phyloP scores from a whole-genome alignment of 2,888 invertebrate genomes.

The Venusia cambrica region DNA sequence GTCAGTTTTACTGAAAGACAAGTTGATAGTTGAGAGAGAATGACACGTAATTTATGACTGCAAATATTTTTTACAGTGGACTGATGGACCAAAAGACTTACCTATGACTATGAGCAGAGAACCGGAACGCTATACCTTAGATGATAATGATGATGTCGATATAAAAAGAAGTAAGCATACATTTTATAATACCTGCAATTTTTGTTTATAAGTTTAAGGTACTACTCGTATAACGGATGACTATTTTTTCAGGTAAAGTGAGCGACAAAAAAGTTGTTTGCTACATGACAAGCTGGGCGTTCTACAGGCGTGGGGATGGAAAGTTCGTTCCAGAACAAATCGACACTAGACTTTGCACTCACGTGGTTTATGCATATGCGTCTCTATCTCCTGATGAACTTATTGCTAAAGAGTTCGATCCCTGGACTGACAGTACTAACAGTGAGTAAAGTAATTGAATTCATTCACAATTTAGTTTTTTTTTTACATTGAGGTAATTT shows the following conservation, averaged over 20 bases:
- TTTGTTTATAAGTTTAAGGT: not conserved
- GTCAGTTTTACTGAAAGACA: slow-evolving; percentile 42
- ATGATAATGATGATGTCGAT: slow-evolving; percentile 41
- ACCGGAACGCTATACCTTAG: slow-evolving; percentile 38
- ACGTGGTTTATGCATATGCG: slow-evolving; percentile 94
- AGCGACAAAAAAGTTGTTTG: slow-evolving; percentile 85
- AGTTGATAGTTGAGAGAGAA: too few relatives aligned
- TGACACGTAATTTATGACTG: too few relatives aligned
- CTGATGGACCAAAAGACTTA: slow-evolving; percentile 40
- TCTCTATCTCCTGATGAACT: slow-evolving; percentile 90
- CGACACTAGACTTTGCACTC: slow-evolving; percentile 91
- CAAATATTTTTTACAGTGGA: slow-evolving; percentile 55
- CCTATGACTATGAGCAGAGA: slow-evolving; percentile 35
- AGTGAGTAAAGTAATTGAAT: slow-evolving; percentile 72
- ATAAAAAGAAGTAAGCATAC: slow-evolving; percentile 53
- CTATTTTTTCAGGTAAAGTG: slow-evolving; percentile 47
- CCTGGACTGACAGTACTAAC: slow-evolving; percentile 93
- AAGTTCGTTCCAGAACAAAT: slow-evolving; percentile 93
- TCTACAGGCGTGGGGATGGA: slow-evolving; percentile 90
- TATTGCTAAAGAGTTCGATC: slow-evolving; percentile 90
- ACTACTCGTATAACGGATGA: not conserved
- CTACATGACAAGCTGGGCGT: slow-evolving; percentile 94
- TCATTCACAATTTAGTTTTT: not conserved
- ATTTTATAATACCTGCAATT: too few relatives aligned
- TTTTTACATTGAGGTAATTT: not conserved